Evolutionary conservation across 2,888 invertebrate genomes (phyloP).

Genomic region (Cryptus viduatorius): DNA sequence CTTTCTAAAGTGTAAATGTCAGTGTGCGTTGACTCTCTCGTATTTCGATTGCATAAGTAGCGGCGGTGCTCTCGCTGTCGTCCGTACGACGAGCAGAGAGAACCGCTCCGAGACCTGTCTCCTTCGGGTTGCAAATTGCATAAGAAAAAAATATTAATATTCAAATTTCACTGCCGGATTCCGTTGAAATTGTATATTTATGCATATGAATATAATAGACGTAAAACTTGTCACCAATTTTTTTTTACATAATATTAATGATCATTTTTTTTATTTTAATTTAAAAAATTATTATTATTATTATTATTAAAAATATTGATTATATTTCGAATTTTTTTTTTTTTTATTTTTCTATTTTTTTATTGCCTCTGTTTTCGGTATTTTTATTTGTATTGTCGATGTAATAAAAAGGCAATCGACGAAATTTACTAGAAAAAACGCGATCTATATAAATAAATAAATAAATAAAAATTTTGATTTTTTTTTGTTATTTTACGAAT

Average conservation of each 20-base stretch:
- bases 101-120: constrained; percentile 35
- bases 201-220: background rate
- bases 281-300: too few relatives aligned
- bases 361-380: too few relatives aligned
- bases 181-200: constrained; percentile 19
- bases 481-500: background rate
- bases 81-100: constrained; percentile 57
- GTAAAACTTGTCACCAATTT: background rate
- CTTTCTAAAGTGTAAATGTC: constrained; percentile 85
- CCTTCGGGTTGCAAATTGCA: constrained; percentile 51
- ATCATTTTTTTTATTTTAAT: background rate
- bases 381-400: background rate
- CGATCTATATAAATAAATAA: too few relatives aligned
- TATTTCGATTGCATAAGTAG: constrained; percentile 76
- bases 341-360: background rate
- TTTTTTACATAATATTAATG: background rate
- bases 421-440: background rate
- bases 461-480: too few relatives aligned
- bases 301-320: too few relatives aligned
- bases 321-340: background rate
- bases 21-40: constrained; percentile 75
- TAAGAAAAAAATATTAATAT: constrained; percentile 57
- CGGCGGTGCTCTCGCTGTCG: constrained; percentile 50
- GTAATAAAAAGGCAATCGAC: background rate
- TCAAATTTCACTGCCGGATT: constrained; percentile 30